These are phyloP conservation scores for Zhengitettix transpicula DNA, from an alignment of 2,888 invertebrate species.

Conservation along the genomic window DNA sequence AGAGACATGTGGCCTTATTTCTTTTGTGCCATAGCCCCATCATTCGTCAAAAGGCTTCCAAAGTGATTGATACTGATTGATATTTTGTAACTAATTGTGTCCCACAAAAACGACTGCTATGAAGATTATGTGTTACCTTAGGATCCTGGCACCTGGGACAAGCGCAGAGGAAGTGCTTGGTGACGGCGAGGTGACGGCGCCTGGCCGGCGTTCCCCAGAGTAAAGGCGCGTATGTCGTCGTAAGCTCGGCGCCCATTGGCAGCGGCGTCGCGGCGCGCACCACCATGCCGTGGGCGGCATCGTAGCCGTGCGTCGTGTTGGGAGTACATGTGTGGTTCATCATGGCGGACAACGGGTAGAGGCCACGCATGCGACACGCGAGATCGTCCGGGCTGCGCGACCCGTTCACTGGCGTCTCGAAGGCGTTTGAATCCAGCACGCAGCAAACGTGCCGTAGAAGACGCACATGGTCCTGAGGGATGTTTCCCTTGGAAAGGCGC, in stretches of 20 bases:
- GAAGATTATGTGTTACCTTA: slow-evolving; percentile 21
- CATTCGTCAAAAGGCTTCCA: too few species aligned
- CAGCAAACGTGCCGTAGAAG: background rate
- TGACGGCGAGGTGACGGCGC: slow-evolving; percentile 39
- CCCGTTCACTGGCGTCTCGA: background rate
- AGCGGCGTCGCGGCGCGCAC: slow-evolving; percentile 42
- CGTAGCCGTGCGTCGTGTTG: slow-evolving; percentile 23
- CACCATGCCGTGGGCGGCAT: slow-evolving; percentile 34
- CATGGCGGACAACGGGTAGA: background rate
- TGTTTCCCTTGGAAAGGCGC: background rate
- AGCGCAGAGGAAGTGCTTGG: slow-evolving; percentile 50
- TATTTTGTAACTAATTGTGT: too few species aligned
- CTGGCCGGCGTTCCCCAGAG: slow-evolving; percentile 52
- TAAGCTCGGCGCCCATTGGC: slow-evolving; percentile 41
- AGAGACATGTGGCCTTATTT: too few species aligned
- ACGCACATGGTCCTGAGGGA: background rate
- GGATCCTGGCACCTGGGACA: slow-evolving; percentile 50
- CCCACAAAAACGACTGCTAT: too few species aligned
- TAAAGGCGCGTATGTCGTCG: slow-evolving; percentile 44
- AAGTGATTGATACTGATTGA: too few species aligned
- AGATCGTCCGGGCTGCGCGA: background rate
- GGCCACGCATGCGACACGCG: background rate
- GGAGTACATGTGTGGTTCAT: background rate
- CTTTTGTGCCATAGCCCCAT: too few species aligned
- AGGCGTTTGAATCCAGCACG: background rate